Percentiles rank a stretch among this genome's conserved stretches.
phyloP scores from a whole-genome alignment of 2,797 vertebrate genomes.

The Mormyrops attenuatus region DNA sequence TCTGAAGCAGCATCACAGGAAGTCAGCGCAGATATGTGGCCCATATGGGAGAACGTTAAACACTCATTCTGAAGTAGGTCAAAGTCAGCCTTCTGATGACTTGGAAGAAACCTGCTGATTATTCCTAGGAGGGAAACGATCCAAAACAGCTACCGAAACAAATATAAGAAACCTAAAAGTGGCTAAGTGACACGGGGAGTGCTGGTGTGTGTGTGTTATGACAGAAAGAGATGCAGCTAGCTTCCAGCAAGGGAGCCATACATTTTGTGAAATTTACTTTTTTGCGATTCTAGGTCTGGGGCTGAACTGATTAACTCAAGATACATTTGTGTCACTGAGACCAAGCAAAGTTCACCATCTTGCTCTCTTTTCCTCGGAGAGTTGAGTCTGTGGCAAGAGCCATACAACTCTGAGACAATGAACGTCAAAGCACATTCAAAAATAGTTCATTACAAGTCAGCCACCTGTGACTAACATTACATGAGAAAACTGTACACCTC shows the following conservation, averaged over 20 bases:
- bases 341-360: not conserved
- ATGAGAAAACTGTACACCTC: not conserved
- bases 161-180: not conserved
- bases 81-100: not conserved
- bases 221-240: not conserved
- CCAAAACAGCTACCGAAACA: not conserved
- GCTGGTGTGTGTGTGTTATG: not conserved
- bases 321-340: not conserved
- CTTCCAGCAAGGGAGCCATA: not conserved
- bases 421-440: not conserved
- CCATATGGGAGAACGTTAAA: not conserved
- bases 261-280: not conserved
- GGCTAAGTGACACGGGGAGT: not conserved
- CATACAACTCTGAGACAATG: not conserved
- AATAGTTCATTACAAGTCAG: not conserved
- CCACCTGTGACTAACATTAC: not conserved
- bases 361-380: not conserved
- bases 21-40: not conserved
- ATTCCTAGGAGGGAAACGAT: not conserved
- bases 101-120: not conserved
- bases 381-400: not conserved
- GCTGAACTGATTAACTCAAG: not conserved
- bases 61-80: not conserved
- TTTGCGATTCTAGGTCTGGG: not conserved
- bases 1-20: not conserved